Evolutionary conservation across 2,888 invertebrate species (phyloP), one percentile per base, ranked within the genome.

Genomic region (Disparrhopalites patrizii): DNA sequence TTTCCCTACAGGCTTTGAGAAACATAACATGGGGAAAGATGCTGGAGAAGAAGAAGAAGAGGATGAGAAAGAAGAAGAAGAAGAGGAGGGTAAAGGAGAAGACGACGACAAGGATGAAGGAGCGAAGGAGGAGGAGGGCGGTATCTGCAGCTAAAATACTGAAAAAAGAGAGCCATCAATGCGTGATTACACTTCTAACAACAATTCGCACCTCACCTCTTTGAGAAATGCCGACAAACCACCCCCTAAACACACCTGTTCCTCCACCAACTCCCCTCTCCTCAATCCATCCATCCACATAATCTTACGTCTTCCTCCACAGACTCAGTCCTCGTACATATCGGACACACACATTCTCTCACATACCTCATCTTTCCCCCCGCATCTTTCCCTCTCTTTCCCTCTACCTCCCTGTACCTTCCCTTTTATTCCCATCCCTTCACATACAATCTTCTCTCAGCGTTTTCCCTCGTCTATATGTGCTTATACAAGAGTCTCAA

Each of bases 161-260:
- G 70, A 72, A 71, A 75, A 68, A 75, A 73, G 72, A 73, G 73
- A 75, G 73, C 72, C 75, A 73, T 75, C 73, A 75, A 73, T 75
- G 75, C 75, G 75, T 75, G 73, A 75, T 75, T 75, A 75, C 72
- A 73, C 73, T 75, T 75, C 73, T 73, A 75, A 75, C 75, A 75
- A 75, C 75, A 75, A 75, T 75, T 75, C 75, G 75, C 75, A 75
- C 75, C 75, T 75, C 73, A 68, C 65, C 70, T 70, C 75, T 75
- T 75, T 75, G 75, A 75, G 62, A 69, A 72, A 72, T 73, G 75
- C 75, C 75, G 75, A 75, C 75, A 71, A 73, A 62, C 71, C 72
- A 69, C 66, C 73, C 71, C 68, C 71, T 69, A 70, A 69, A 70
- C 70, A 72, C 74, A 71, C 71, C 71, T 74, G 71, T 71, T 73